A percentile compares a stretch with the other conserved stretches of the same genome.
phyloP scores from a whole-genome alignment of 2,113 vertebrate genomes.

The Callaeas wilsoni region DNA sequence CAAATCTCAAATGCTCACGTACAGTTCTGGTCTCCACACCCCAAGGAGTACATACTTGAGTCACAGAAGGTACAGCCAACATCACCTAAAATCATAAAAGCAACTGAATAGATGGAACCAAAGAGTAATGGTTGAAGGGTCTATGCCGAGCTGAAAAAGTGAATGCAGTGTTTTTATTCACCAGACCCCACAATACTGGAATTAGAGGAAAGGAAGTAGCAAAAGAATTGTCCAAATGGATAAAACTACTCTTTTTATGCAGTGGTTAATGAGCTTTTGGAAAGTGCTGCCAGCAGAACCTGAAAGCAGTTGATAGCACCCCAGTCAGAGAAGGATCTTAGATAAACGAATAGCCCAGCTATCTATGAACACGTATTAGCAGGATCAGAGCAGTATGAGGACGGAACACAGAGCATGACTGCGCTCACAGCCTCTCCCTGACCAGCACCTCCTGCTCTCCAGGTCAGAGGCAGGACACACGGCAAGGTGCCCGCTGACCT shows the following conservation, averaged over 20 bases:
- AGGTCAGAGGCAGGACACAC: neutral
- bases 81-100: neutral
- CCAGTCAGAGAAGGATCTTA: neutral
- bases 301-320: neutral
- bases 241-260: neutral
- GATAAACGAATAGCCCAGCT: neutral
- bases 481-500: fast-evolving
- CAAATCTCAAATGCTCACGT: neutral
- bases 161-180: neutral
- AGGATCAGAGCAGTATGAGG: neutral
- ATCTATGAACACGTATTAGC: fast-evolving
- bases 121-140: neutral
- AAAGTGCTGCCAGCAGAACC: neutral
- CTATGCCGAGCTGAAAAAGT: neutral
- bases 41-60: neutral
- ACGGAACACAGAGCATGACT: neutral
- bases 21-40: neutral
- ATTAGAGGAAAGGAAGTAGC: neutral
- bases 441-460: neutral
- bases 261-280: neutral
- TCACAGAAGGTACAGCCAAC: neutral
- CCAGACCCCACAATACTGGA: neutral
- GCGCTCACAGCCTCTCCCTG: neutral
- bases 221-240: neutral
- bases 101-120: neutral